phyloP scores from a whole-genome alignment of 2,888 invertebrate genomes.

The Lycia hirtaria region DNA sequence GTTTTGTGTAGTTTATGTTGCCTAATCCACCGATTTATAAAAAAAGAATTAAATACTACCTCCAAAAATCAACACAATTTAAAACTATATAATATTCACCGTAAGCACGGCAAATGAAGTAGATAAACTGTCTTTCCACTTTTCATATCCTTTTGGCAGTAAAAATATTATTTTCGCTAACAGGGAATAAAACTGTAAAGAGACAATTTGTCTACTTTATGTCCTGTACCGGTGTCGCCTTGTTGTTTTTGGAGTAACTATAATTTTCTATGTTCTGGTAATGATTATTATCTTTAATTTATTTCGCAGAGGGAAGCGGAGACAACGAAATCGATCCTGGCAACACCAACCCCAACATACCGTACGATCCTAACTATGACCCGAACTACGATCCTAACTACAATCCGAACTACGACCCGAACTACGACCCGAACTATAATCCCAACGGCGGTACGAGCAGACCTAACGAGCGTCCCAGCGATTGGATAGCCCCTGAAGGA shows the following conservation, averaged over 20 bases:
- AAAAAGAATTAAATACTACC: too few species aligned
- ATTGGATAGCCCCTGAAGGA: constrained; percentile 58
- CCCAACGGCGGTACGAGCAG: constrained; percentile 28
- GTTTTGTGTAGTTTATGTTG: too few species aligned
- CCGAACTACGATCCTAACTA: constrained; percentile 11
- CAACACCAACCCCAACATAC: constrained; percentile 5
- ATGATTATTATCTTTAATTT: not conserved
- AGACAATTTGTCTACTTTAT: too few species aligned
- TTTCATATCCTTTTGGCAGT: too few species aligned
- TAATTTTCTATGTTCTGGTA: not conserved
- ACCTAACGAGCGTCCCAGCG: constrained; percentile 39
- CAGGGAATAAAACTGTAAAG: too few species aligned
- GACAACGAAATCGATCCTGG: constrained; percentile 43
- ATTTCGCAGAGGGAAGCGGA: constrained; percentile 59
- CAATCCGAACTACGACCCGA: constrained; percentile 17
- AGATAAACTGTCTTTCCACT: too few species aligned
- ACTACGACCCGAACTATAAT: constrained; percentile 22
- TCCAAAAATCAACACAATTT: too few species aligned
- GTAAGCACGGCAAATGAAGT: too few species aligned
- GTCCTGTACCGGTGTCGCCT: too few species aligned
- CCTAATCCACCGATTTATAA: too few species aligned
- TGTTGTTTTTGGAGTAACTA: not conserved
- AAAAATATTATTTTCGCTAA: too few species aligned
- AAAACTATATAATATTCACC: too few species aligned
- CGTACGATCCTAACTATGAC: constrained; percentile 8